Percentiles rank a stretch among this genome's conserved stretches.
phyloP scores from a whole-genome alignment of 2,888 invertebrate species.

The Eugnorisma glareosa region DNA sequence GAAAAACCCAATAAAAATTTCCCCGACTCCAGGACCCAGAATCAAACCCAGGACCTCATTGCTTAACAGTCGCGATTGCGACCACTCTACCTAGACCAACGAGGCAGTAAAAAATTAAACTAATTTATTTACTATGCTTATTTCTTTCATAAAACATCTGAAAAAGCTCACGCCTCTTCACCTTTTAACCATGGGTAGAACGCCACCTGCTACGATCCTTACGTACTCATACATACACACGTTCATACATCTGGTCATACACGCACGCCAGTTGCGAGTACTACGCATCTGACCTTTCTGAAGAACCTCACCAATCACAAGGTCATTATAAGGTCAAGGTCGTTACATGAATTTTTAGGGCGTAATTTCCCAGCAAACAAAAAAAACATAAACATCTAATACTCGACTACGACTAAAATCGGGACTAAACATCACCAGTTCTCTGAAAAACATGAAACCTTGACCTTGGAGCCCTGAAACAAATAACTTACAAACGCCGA shows the following conservation, averaged over 20 bases:
- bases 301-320: neutral
- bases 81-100: too few species aligned
- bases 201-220: neutral
- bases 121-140: neutral
- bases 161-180: neutral
- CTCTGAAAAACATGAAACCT: constrained; percentile 22
- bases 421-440: constrained; percentile 28
- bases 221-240: too few species aligned
- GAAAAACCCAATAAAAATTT: too few species aligned
- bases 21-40: too few species aligned
- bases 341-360: neutral
- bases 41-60: too few species aligned
- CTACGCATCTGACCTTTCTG: neutral
- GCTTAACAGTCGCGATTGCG: too few species aligned
- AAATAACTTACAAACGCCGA: constrained; percentile 25
- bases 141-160: neutral
- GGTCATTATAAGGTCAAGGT: too few species aligned
- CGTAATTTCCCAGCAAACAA: neutral
- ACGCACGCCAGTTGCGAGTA: neutral
- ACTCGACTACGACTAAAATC: neutral
- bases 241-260: neutral
- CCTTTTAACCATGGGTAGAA: neutral
- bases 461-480: constrained; percentile 43
- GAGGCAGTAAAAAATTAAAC: neutral
- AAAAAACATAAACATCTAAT: constrained; percentile 5